These are phyloP conservation scores for Montifringilla adamsi DNA, from an alignment of 2,113 vertebrate genomes.

Conservation along the genomic window DNA sequence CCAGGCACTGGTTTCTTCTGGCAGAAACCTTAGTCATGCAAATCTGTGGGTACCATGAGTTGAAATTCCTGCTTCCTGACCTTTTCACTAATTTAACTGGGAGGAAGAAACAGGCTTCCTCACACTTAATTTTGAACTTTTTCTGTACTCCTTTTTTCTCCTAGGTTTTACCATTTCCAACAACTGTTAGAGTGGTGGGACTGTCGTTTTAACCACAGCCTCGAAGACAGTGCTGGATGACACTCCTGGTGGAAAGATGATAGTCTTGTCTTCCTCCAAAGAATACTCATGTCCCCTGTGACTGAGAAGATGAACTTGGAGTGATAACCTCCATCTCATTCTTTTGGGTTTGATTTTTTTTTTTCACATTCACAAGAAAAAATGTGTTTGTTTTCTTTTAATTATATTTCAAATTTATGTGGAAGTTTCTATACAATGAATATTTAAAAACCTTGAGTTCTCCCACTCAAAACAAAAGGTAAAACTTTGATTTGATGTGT, in stretches of 20 bases:
- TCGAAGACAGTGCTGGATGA: not conserved
- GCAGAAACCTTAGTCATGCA: not conserved
- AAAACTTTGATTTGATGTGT: not conserved
- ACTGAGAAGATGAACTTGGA: not conserved
- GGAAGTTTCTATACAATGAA: not conserved
- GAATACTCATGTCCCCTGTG: not conserved
- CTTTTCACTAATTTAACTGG: not conserved
- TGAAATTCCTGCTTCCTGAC: not conserved
- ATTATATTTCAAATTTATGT: not conserved
- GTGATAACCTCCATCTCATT: not conserved
- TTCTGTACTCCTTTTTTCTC: not conserved
- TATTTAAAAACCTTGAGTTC: not conserved
- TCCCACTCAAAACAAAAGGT: not conserved
- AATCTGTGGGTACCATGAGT: not conserved
- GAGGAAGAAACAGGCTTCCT: not conserved
- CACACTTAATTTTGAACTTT: not conserved
- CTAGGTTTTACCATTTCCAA: not conserved
- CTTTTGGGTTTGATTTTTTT: not conserved
- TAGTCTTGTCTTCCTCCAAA: not conserved
- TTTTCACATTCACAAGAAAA: not conserved
- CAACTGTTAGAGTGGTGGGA: not conserved
- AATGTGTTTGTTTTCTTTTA: not conserved
- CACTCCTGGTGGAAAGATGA: not conserved
- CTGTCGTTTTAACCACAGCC: not conserved
- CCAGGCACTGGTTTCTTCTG: not conserved